Conservation (phyloP, 1,140 invertebrate genomes). For the Conus ventricosus region DNA sequence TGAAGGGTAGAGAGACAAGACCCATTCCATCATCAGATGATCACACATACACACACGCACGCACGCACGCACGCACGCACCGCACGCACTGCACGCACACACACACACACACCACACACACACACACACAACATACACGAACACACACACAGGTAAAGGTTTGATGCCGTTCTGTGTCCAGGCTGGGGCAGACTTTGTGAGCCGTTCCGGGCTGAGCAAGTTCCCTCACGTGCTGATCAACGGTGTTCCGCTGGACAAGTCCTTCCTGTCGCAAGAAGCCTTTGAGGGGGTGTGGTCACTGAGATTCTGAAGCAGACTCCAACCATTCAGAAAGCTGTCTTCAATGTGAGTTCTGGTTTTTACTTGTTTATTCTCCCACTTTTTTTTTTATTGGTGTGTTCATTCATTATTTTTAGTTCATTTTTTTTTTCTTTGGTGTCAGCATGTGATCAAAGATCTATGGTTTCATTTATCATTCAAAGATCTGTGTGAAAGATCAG, state of each 20-base stretch:
- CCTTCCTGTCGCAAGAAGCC: slow-evolving; percentile 73
- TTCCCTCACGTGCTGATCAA: slow-evolving; percentile 88
- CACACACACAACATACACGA: no score
- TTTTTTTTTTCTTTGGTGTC: background rate
- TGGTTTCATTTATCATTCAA: no score
- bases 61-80: no score
- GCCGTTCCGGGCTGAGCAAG: slow-evolving; percentile 83
- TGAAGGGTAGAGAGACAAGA: no score
- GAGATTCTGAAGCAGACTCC: slow-evolving; percentile 93
- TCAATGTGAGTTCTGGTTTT: slow-evolving; percentile 60
- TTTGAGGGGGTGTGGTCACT: slow-evolving; percentile 94
- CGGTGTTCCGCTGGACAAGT: slow-evolving; percentile 89
- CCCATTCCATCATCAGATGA: no score
- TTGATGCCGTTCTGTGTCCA: slow-evolving; percentile 68
- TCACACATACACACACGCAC: no score
- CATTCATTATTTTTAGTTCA: background rate
- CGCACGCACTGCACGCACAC: no score
- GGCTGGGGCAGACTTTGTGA: slow-evolving; percentile 88
- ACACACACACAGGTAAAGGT: no score
- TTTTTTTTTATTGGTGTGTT: background rate
- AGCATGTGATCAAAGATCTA: background rate
- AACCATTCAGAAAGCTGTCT: slow-evolving; percentile 87
- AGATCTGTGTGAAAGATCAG: no score
- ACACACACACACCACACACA: no score
- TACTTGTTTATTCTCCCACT: background rate